These are phyloP conservation scores for Selene dorsalis DNA, from an alignment of 2,797 vertebrate species.

Conservation along the genomic window DNA sequence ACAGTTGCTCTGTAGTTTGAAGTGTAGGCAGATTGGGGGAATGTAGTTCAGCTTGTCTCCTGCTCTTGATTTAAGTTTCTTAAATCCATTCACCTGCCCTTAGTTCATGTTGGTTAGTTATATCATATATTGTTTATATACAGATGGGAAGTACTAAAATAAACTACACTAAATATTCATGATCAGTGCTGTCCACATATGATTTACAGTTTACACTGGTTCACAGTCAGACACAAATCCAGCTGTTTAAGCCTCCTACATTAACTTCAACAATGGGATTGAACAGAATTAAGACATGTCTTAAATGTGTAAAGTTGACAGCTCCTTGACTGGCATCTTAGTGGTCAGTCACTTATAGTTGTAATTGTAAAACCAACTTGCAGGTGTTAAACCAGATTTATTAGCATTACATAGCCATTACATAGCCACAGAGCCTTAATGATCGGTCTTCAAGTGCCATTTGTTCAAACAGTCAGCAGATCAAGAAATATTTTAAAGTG, in stretches of 20 bases:
- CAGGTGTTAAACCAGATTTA: slow-evolving; percentile 66
- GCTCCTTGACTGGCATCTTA: not conserved
- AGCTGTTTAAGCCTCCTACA: no score
- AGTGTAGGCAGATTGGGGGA: not conserved
- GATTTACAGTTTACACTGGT: not conserved
- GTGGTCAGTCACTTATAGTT: not conserved
- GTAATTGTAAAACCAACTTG: not conserved
- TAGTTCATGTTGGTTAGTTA: not conserved
- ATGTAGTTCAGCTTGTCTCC: not conserved
- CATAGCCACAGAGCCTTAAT: slow-evolving; percentile 52
- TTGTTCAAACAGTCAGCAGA: slow-evolving; percentile 60
- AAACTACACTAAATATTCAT: no score
- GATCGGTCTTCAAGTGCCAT: slow-evolving; percentile 48
- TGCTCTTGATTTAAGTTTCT: not conserved
- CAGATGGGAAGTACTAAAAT: no score
- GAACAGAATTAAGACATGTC: no score
- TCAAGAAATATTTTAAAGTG: slow-evolving; percentile 33
- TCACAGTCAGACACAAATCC: not conserved
- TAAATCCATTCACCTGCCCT: no score
- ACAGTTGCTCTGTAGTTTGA: not conserved
- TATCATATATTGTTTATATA: no score
- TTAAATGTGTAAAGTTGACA: not conserved
- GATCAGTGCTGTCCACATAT: no score
- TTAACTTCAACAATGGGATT: no score
- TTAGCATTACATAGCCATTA: slow-evolving; percentile 57